phyloP scores from a whole-genome alignment of 2,888 invertebrate genomes.

The Pandemis corylana region DNA sequence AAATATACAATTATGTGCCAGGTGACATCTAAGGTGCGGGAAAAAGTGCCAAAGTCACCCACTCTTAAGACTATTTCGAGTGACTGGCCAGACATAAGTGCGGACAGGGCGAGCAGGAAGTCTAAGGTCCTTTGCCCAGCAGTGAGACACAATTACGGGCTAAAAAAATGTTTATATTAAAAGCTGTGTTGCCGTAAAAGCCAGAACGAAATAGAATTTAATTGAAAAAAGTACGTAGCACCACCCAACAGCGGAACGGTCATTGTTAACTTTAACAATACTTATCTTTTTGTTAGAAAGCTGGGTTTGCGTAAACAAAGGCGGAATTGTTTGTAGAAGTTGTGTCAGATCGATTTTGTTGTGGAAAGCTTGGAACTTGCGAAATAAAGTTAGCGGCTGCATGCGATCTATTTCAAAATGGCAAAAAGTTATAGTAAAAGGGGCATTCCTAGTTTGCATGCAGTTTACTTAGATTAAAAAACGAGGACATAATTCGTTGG shows the following conservation, averaged over 20 bases:
- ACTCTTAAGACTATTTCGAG: too few species aligned
- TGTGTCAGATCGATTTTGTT: conserved; percentile 14
- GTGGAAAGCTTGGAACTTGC: conserved; percentile 7
- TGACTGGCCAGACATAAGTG: too few species aligned
- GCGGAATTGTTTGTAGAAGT: conserved; percentile 5
- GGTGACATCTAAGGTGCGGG: too few species aligned
- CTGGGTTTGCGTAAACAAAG: conserved; percentile 8
- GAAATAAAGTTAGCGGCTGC: conserved; percentile 15
- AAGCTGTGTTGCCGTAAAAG: background rate
- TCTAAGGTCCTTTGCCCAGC: too few species aligned
- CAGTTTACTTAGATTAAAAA: too few species aligned
- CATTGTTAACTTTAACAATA: conserved; percentile 26
- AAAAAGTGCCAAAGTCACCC: too few species aligned
- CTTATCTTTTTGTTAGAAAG: conserved; percentile 17
- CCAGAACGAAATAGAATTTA: background rate
- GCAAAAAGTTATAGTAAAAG: background rate
- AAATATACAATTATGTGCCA: too few species aligned
- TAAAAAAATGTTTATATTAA: too few species aligned
- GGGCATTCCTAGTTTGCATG: too few species aligned
- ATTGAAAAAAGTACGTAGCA: conserved; percentile 1
- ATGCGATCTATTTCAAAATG: conserved; percentile 6
- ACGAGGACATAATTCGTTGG: too few species aligned
- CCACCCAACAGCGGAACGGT: conserved; percentile 1
- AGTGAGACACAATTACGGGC: too few species aligned
- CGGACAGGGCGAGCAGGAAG: too few species aligned